Conservation (phyloP, 2,113 vertebrate species). For the Micromys minutus region DNA sequence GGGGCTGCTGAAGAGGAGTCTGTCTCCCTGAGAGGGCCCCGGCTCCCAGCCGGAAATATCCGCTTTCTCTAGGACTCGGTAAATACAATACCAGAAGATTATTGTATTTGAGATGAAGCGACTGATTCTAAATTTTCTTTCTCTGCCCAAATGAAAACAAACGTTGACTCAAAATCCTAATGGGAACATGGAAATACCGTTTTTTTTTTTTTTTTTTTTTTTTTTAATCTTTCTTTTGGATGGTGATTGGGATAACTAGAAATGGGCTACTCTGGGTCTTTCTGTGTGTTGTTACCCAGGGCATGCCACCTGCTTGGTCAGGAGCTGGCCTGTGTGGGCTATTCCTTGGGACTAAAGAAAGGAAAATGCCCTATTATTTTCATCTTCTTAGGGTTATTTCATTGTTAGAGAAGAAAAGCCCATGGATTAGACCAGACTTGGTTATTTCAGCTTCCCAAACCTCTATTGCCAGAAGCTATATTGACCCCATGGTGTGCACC, state of each 20-base stretch:
- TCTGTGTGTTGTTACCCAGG: background rate
- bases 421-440: background rate
- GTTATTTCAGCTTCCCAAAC: background rate
- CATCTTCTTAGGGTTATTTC: background rate
- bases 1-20: background rate
- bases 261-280: background rate
- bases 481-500: background rate
- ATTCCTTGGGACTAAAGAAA: background rate
- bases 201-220: background rate
- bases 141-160: constrained; percentile 51
- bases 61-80: background rate
- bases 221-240: constrained; percentile 12
- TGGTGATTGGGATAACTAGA: background rate
- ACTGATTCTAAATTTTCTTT: constrained; percentile 54
- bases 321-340: background rate
- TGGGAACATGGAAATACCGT: background rate
- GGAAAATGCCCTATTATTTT: background rate
- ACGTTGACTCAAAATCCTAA: background rate
- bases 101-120: constrained; percentile 39
- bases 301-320: background rate
- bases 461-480: background rate
- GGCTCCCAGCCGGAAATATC: constrained; percentile 44
- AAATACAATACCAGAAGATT: constrained; percentile 37
- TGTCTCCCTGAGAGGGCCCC: background rate
- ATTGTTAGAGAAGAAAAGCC: background rate